Conservation (phyloP, 1,140 invertebrate genomes). For the Cyclina sinensis region DNA sequence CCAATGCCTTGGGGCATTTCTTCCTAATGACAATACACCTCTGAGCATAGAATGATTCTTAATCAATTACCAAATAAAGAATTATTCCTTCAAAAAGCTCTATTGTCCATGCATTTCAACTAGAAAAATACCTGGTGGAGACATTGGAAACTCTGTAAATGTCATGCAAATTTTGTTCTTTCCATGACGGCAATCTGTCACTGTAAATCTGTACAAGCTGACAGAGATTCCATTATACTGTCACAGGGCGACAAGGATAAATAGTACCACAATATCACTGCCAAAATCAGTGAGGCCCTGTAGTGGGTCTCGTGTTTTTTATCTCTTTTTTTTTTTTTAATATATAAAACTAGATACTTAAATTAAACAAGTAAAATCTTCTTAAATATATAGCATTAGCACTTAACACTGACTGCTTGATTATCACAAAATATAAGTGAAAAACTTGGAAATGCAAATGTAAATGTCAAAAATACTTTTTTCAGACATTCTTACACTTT, state of each 20-base stretch:
- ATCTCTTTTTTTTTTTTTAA: no score
- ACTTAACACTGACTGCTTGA: no score
- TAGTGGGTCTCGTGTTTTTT: background rate
- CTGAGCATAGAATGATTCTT: background rate
- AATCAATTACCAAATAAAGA: slow-evolving; percentile 7
- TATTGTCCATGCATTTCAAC: background rate
- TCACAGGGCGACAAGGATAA: slow-evolving; percentile 58
- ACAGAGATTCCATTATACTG: slow-evolving; percentile 61
- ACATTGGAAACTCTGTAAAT: slow-evolving; percentile 43
- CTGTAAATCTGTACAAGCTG: slow-evolving; percentile 57
- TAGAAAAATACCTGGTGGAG: slow-evolving; percentile 39
- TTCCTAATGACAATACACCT: background rate
- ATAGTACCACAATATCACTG: slow-evolving; percentile 44
- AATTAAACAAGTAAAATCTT: no score
- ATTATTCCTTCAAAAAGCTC: background rate
- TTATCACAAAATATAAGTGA: no score
- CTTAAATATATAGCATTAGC: no score
- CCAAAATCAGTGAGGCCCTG: slow-evolving; percentile 42
- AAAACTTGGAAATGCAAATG: no score
- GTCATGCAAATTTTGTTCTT: slow-evolving; percentile 39
- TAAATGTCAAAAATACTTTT: no score
- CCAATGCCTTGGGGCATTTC: slow-evolving; percentile 28
- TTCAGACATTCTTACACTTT: no score
- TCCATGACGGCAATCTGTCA: slow-evolving; percentile 58
- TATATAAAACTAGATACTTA: no score